Conservation (phyloP, 2,113 vertebrate genomes). For the Chlorocebus sabaeus region DNA sequence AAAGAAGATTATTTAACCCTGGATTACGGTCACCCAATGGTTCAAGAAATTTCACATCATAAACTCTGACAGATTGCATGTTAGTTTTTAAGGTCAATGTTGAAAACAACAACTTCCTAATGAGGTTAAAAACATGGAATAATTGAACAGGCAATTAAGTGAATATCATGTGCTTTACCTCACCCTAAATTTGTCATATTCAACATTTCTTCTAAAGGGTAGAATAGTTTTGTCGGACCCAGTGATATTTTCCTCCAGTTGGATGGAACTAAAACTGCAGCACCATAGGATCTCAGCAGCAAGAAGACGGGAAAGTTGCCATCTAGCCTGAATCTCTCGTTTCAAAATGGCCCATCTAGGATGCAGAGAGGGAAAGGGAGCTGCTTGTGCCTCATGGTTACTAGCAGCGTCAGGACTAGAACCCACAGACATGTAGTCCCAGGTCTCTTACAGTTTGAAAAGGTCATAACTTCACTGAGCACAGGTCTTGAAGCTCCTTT, state of each 20-base stretch:
- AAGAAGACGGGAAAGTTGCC: no score
- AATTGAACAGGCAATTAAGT: constrained; percentile 43
- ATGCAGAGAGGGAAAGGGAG: neutral
- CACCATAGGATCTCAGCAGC: neutral
- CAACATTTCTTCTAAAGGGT: constrained; percentile 35
- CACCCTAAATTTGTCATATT: constrained; percentile 45
- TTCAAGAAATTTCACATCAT: neutral
- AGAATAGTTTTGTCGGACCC: neutral
- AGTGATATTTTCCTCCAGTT: neutral
- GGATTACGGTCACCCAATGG: neutral
- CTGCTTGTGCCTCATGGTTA: rapidly evolving
- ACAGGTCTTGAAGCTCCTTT: neutral
- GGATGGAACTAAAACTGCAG: neutral
- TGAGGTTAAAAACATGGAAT: constrained; percentile 44
- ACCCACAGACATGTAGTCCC: rapidly evolving
- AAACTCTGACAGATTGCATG: neutral
- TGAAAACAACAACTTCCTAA: constrained; percentile 50
- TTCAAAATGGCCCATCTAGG: rapidly evolving
- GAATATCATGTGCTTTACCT: neutral
- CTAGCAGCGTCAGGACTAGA: neutral
- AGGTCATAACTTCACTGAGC: neutral
- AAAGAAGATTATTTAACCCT: neutral
- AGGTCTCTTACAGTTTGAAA: rapidly evolving
- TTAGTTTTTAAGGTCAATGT: constrained; percentile 41
- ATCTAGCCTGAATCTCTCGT: neutral